Evolutionary conservation across 2,797 vertebrate genomes (phyloP).

Genomic region (Sebastes wilsoni): DNA sequence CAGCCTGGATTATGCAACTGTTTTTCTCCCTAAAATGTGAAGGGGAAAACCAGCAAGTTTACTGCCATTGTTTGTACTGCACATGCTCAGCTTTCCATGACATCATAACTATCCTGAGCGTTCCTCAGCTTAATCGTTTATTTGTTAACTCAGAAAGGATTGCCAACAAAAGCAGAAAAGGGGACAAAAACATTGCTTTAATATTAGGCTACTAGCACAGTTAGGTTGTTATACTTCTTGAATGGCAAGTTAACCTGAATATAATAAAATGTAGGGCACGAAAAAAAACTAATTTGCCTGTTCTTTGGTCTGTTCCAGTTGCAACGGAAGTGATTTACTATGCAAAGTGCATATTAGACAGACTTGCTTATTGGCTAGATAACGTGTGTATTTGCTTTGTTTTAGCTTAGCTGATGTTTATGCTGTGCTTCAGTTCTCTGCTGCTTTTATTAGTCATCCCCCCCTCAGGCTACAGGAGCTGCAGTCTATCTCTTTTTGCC

Average conservation of each 20-base stretch:
- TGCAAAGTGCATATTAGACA: constrained; percentile 8
- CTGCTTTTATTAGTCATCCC: constrained; percentile 22
- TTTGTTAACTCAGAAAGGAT: background rate
- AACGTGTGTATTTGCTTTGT: constrained; percentile 20
- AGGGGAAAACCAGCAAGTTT: background rate
- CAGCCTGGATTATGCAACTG: background rate
- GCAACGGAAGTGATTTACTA: constrained; percentile 22
- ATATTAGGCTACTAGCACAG: background rate
- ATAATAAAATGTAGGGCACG: background rate
- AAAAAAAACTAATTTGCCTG: constrained; percentile 12
- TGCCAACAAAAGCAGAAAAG: background rate
- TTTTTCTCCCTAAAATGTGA: background rate
- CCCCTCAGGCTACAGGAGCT: constrained; percentile 30
- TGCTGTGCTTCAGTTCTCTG: constrained; percentile 14
- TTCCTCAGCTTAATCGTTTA: background rate
- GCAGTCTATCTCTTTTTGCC: constrained; percentile 17
- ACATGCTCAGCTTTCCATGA: constrained; percentile 11
- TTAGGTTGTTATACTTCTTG: background rate
- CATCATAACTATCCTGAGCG: background rate
- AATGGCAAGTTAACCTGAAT: constrained; percentile 5
- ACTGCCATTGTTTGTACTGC: background rate
- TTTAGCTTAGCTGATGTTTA: constrained; percentile 20
- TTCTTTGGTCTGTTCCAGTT: constrained; percentile 15
- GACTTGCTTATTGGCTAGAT: background rate
- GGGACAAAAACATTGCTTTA: background rate